Evolutionary conservation across 2,113 vertebrate genomes (phyloP).

Genomic region (Aythya baeri): DNA sequence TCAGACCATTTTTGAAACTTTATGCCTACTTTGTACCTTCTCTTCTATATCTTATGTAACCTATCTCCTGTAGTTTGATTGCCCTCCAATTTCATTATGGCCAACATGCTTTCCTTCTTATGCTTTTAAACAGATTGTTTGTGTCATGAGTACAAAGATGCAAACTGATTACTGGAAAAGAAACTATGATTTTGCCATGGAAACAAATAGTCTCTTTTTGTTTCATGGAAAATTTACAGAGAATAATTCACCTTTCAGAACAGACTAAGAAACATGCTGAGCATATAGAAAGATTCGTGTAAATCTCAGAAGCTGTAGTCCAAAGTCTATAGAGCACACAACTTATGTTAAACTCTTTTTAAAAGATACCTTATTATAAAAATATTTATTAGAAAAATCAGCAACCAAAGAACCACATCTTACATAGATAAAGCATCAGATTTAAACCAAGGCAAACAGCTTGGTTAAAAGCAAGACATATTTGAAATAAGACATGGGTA

Average conservation of each 20-base stretch:
- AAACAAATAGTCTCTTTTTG: constrained; percentile 2
- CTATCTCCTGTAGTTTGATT: neutral
- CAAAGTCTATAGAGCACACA: neutral
- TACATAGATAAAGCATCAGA: neutral
- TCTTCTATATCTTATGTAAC: neutral
- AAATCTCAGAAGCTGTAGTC: neutral
- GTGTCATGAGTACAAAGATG: neutral
- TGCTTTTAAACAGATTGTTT: neutral
- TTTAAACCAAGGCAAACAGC: neutral
- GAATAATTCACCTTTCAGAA: neutral
- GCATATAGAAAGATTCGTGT: neutral
- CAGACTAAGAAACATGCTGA: neutral
- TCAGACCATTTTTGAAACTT: neutral
- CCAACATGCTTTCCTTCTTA: neutral
- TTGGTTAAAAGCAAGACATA: neutral
- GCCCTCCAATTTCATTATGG: neutral
- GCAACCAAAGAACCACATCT: neutral
- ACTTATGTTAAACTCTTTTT: neutral
- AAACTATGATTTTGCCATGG: neutral
- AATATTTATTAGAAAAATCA: neutral
- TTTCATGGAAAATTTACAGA: neutral
- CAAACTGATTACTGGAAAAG: neutral
- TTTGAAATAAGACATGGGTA: neutral
- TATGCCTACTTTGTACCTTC: neutral
- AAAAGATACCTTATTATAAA: neutral